Percentiles rank a stretch among this genome's conserved stretches.
Evolutionary conservation across 2,797 vertebrate species (phyloP).

Genomic region (Sebastiscus albofasciatus): DNA sequence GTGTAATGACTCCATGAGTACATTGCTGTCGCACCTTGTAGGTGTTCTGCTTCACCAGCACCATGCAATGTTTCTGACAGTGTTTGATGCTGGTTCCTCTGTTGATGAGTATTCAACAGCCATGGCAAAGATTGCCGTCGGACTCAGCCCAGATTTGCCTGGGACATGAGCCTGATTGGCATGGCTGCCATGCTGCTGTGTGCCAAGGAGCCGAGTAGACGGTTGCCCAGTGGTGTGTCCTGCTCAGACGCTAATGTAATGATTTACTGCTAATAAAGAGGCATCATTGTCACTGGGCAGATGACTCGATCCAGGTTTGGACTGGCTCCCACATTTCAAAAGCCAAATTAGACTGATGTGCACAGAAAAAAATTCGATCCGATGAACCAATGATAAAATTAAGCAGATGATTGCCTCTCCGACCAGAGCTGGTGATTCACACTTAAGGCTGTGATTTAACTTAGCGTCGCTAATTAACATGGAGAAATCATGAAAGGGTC

Average conservation of each 20-base stretch:
- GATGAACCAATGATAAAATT: constrained; percentile 58
- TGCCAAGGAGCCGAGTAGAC: constrained; percentile 63
- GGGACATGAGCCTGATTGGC: constrained; percentile 69
- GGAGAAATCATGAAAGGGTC: constrained; percentile 63
- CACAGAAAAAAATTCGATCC: constrained; percentile 34
- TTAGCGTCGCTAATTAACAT: constrained; percentile 66
- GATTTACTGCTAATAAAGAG: constrained; percentile 71
- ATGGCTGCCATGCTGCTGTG: constrained; percentile 19
- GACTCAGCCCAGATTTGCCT: constrained; percentile 62
- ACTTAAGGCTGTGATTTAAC: constrained; percentile 54
- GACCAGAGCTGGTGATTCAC: constrained; percentile 54
- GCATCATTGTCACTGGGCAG: constrained; percentile 64
- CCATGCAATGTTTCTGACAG: constrained; percentile 15
- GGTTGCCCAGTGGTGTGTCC: constrained; percentile 58
- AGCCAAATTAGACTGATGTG: constrained; percentile 59
- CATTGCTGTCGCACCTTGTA: constrained; percentile 42
- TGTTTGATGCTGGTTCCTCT: constrained; percentile 40
- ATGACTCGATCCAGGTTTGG: constrained; percentile 58
- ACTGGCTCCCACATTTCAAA: constrained; percentile 31
- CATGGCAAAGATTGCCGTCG: constrained; percentile 56
- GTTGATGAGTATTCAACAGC: constrained; percentile 52
- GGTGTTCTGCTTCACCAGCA: constrained; percentile 53
- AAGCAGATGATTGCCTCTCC: constrained; percentile 55
- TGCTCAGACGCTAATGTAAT: constrained; percentile 66
- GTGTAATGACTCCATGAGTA: constrained; percentile 43